Evolutionary conservation across 2,888 invertebrate genomes (phyloP), one percentile per base, ranked within the genome.

Genomic region (Brachycybe producta): DNA sequence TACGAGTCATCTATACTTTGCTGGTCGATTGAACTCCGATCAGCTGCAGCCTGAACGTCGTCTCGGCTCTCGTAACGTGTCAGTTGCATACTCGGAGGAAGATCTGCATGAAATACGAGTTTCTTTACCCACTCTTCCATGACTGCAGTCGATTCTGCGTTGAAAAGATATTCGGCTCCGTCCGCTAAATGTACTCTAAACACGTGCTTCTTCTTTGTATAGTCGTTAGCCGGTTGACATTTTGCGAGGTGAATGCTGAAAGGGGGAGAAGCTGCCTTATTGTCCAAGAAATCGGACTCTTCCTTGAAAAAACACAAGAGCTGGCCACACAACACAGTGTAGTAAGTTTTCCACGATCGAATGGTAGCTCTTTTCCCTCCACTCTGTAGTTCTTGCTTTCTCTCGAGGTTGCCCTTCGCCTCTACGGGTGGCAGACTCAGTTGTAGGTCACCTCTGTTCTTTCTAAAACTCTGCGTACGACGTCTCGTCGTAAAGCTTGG

Each of bases 281-380:
- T 83, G 57, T 80, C 79, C 54, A 79, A 75, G 70, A 92, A 94
- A 69, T 91, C 91, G 58, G 82, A 80, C 63, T 86, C 84, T 65
- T 94, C 92, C 64, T 92, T 84, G 75, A 97, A 98, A 81, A 98
- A 97, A 71, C 94, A 95, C 47, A 98, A 72, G 60, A 95, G 72
- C 66, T 98, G 97, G 0, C 97, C 97, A 65, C 94, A 97, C 23
- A 98, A 74, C 49, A 95, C 95, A 0, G 90, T 84, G 70, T 94
- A 88, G 71, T 85, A 88, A 49, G 77, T 79, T 62, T 94, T 91
- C 98, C 98, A 98, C 0, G 91, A 87, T 4, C 97, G 76, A 4
- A 94, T 86, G 0, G 94, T 84, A 0, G 97, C 92, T 58, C 87
- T 82, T 69, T 91, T 92, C 15, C 91, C 92, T 8, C 94, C 94